Evolutionary conservation across 2,888 invertebrate species (phyloP), one percentile per base, ranked within the genome.

Genomic region (Halictus ligatus): DNA sequence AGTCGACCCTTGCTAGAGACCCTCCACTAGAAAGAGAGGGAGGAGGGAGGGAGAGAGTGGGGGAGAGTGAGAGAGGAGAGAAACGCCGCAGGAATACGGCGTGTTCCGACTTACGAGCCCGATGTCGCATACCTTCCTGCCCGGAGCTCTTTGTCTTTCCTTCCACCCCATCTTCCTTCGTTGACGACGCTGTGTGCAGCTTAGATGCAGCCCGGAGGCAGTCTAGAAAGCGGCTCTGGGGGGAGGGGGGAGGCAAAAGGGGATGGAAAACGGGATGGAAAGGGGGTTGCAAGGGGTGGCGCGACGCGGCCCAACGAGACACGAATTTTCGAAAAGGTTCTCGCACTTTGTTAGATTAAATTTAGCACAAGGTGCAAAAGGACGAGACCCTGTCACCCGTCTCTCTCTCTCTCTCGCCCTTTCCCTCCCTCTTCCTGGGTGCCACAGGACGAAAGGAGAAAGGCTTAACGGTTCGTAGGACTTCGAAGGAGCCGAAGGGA

Each of bases 131-230:
- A 71, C 83, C 81, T 77, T 86, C 78, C 80, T 78, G 71, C 75
- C 78, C 75, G 46, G 54, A 67, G 79, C 85, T 83, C 86, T 86
- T 81, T 73, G 77, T 80, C 88, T 80, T 73, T 74, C 35, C 69
- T 98, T 0, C 98, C 69, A 35, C 98, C 8, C 97, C 96, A 46
- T 60, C 67, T 43, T 29, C 71, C 40, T 60, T 18, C 79, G 43
- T 40, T 79, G 77, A 64, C 69, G 64, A 80, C 85, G 21, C 75
- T 73, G 50, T 15, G 64, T 50, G 81, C 71, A 77, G 75, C 77
- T 81, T 67, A 72, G 77, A 78, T 85, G 86, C 80, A 85, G 43
- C 80, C 76, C 67, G 18, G 72, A 18, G 75, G 74, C 74, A 48
- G n/a, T 15, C 40, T 48, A 40, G 72, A 48, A 29, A 35, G 64